Evolutionary conservation across 2,888 invertebrate genomes (phyloP).

Genomic region (Acleris sparsana): DNA sequence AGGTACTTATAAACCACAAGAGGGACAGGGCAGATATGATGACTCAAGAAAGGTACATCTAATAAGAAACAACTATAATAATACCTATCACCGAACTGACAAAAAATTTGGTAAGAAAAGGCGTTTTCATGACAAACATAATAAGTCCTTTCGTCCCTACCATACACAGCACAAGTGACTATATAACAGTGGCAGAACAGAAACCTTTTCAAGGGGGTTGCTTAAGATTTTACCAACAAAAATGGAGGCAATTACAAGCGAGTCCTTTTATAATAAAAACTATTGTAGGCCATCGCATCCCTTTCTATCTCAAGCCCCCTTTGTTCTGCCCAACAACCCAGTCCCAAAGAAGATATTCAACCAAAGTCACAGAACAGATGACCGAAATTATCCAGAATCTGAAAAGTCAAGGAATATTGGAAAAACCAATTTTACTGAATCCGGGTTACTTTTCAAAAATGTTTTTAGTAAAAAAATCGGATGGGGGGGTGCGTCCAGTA

Average conservation of each 20-base stretch:
- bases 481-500: no score
- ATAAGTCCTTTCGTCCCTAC: not conserved
- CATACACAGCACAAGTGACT: slow-evolving; percentile 8
- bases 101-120: slow-evolving; percentile 2
- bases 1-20: not conserved
- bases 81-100: not conserved
- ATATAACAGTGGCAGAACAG: not conserved
- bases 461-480: no score
- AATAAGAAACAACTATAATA: not conserved
- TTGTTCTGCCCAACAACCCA: no score
- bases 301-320: no score
- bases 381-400: slow-evolving; percentile 4
- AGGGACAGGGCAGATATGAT: not conserved
- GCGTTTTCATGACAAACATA: slow-evolving; percentile 1
- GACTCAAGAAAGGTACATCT: not conserved
- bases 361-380: slow-evolving; percentile 5
- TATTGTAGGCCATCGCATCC: slow-evolving; percentile 2
- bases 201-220: slow-evolving; percentile 1
- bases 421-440: not conserved
- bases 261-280: slow-evolving; percentile 21
- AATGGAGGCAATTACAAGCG: slow-evolving; percentile 7
- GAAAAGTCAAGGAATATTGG: not conserved
- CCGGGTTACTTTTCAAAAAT: no score
- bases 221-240: not conserved
- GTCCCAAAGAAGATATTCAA: no score